Base-by-base conservation (phyloP, 2,797 vertebrate species). In the Gymnothorax javanicus region DNA sequence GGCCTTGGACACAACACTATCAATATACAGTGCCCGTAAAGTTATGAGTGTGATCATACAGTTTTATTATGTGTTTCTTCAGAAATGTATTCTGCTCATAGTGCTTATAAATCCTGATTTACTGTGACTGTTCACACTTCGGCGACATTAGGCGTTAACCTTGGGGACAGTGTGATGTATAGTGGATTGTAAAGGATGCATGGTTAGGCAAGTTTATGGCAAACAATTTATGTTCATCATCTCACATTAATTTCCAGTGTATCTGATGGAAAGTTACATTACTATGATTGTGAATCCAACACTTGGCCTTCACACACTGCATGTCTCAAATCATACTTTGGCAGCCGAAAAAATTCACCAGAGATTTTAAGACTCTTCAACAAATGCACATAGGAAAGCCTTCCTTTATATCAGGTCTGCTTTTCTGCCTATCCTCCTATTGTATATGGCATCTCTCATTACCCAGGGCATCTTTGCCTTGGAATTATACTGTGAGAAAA, bases 141-240 rank as follows among this genome's bases (percentile, higher is more conserved):
- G 12, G 15, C 27, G 43, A 64, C 52, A 23, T 54, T 50, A 52
- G 50, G 9, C 33, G 25, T n/a, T 64, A 23, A 67, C 83, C 83
- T 84, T 84, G 83, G 62, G 25, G 17, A 20, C 50, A 50, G 62
- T 33, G 33, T 8, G 17, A 50, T 67, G 17, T 67, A 23, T n/a
- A n/a, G 59, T 54, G 43, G n/a, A 23, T 52, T 15, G 13, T 13
- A 43, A 84, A 50, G 3, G 33, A 52, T 13, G 12, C 4, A 7
- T 60, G n/a, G 7, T 27, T 20, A 50, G 8, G 83, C 57, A n/a
- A 67, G 23, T 84, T 67, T 4, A 43, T 67, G 60, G 23, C 83
- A 67, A 50, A 17, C 83, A 50, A 64, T 86, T 88, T 84, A 82
- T 85, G 85, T 75, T 86, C 79, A 90, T 87, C 67, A 59, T 75